Percentiles rank a stretch among this genome's conserved stretches.
Conservation (phyloP, 2,113 vertebrate genomes). For the Ailurus styani region DNA sequence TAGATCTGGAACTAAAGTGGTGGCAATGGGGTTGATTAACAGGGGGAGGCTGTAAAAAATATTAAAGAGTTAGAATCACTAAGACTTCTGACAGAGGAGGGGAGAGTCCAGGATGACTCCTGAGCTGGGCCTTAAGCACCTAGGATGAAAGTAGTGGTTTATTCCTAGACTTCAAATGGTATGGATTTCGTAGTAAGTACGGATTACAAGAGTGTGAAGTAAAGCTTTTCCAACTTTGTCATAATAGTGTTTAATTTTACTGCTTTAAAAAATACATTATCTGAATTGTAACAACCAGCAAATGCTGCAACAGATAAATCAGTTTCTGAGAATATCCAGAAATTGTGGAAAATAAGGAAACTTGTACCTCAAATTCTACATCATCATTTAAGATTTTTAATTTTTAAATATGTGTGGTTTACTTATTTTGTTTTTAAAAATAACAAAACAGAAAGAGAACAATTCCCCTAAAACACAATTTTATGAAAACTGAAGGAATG, state of each 20-base stretch:
- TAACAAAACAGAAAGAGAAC: not conserved
- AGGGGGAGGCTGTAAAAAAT: not conserved
- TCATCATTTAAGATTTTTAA: not conserved
- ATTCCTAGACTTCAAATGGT: not conserved
- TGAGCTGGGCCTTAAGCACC: not conserved
- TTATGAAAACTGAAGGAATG: constrained; percentile 55
- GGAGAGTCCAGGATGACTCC: not conserved
- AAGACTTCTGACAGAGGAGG: not conserved
- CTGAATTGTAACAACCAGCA: not conserved
- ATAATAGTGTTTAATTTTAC: not conserved
- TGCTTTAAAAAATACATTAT: not conserved
- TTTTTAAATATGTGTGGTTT: constrained; percentile 12
- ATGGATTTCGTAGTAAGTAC: not conserved
- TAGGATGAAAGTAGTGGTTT: not conserved
- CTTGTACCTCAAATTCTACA: not conserved
- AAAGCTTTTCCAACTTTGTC: not conserved
- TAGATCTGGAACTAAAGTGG: not conserved
- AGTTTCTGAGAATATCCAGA: not conserved
- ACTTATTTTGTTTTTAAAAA: constrained; percentile 32
- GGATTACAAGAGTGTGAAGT: not conserved
- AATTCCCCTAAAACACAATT: not conserved
- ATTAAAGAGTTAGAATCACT: not conserved
- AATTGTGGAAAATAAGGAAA: constrained; percentile 26
- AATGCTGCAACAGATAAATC: constrained; percentile 5
- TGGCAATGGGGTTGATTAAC: not conserved